Evolutionary conservation across 2,888 invertebrate genomes (phyloP).

Genomic region (Drosophila rubida): DNA sequence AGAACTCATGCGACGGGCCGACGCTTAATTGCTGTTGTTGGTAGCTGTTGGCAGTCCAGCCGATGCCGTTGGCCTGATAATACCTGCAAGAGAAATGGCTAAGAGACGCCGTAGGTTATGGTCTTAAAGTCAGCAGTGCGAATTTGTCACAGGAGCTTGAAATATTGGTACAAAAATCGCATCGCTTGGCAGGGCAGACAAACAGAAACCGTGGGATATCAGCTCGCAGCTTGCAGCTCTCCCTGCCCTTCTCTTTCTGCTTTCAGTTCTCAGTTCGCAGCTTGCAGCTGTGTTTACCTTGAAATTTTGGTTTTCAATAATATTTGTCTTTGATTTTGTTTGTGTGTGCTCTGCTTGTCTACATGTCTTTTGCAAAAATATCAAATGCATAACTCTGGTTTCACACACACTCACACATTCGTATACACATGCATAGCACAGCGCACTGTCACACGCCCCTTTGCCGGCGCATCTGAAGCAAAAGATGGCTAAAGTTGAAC

Average conservation of each 20-base stretch:
- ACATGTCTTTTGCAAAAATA: constrained; percentile 72
- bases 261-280: background rate
- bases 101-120: constrained; percentile 22
- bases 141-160: constrained; percentile 47
- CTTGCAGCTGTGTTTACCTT: constrained; percentile 76
- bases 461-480: background rate
- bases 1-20: constrained; percentile 11
- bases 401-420: constrained; percentile 24
- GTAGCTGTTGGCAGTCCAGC: background rate
- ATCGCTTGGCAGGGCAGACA: constrained; percentile 47
- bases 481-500: constrained; percentile 56
- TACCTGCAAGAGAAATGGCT: constrained; percentile 20
- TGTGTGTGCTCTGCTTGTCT: constrained; percentile 55
- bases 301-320: constrained; percentile 75
- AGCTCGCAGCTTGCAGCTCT: background rate
- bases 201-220: constrained; percentile 37
- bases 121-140: constrained; percentile 26
- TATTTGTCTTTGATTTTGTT: constrained; percentile 64
- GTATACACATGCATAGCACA: background rate
- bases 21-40: constrained; percentile 58
- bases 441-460: background rate
- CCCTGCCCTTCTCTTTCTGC: background rate
- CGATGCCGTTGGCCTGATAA: constrained; percentile 67
- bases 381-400: constrained; percentile 71
- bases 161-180: constrained; percentile 48